Percentiles rank a stretch among this genome's conserved stretches.
Evolutionary conservation across 2,888 invertebrate genomes (phyloP).

Genomic region (Cacoxenus indagator): DNA sequence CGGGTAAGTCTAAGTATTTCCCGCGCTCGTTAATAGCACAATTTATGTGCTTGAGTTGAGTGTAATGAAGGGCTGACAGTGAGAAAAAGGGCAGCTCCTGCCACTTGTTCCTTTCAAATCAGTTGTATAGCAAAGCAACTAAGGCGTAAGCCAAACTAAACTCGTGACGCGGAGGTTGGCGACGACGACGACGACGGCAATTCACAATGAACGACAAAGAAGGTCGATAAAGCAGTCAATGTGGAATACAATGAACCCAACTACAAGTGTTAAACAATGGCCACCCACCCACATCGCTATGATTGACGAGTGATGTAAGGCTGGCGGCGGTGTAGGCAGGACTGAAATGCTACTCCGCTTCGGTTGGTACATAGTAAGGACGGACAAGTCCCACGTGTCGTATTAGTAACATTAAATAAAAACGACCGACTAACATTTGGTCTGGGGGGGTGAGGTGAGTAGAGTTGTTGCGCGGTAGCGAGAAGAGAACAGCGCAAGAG

Average conservation of each 20-base stretch:
- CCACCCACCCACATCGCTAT: not conserved
- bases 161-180: not conserved
- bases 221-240: not conserved
- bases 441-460: conserved; percentile 1
- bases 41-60: conserved; percentile 1
- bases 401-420: conserved; percentile 51
- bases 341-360: not conserved
- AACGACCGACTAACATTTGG: conserved; percentile 28
- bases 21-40: not conserved
- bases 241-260: conserved; percentile 14
- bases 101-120: not conserved
- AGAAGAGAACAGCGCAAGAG: not conserved
- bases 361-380: not conserved
- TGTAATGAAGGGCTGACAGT: not conserved
- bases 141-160: not conserved
- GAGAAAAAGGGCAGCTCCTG: not conserved
- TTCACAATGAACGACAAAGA: not conserved
- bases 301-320: not conserved
- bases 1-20: conserved; percentile 31
- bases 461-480: not conserved
- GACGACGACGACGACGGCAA: not conserved
- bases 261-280: not conserved
- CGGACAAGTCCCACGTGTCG: conserved; percentile 50
- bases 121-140: not conserved
- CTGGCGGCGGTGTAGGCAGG: not conserved